phyloP scores from a whole-genome alignment of 1,140 invertebrate species.

The Eciton burchellii region DNA sequence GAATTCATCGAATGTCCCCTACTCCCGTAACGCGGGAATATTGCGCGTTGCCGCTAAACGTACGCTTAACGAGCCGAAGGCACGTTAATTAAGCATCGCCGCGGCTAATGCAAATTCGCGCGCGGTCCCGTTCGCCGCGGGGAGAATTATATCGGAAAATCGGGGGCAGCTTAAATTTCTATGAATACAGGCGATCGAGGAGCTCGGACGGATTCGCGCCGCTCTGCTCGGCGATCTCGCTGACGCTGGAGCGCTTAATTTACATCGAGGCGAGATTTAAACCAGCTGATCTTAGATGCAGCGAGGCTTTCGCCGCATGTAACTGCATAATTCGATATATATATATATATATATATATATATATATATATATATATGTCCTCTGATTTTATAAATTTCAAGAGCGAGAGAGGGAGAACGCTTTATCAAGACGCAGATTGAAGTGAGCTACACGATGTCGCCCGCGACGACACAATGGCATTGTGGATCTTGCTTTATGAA shows the following conservation, averaged over 20 bases:
- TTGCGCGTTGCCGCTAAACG: constrained; percentile 53
- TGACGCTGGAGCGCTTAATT: constrained; percentile 33
- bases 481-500: not conserved
- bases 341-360: too few species aligned
- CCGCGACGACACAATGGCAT: not conserved
- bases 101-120: constrained; percentile 54
- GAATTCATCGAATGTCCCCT: constrained; percentile 47
- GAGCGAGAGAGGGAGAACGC: too few species aligned
- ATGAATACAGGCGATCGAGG: constrained; percentile 43
- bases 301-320: not conserved
- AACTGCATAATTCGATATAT: not conserved
- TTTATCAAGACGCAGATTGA: too few species aligned
- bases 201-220: not conserved
- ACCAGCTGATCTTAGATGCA: constrained; percentile 4
- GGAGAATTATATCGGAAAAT: constrained; percentile 56
- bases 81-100: constrained; percentile 66
- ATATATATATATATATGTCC: too few species aligned
- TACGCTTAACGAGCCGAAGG: constrained; percentile 55
- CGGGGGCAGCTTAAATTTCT: constrained; percentile 42
- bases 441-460: not conserved
- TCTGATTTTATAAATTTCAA: too few species aligned
- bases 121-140: constrained; percentile 39
- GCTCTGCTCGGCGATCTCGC: not conserved
- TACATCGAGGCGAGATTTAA: constrained; percentile 11
- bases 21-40: constrained; percentile 57